Conservation (phyloP, 2,113 vertebrate species). For the Saimiri boliviensis region DNA sequence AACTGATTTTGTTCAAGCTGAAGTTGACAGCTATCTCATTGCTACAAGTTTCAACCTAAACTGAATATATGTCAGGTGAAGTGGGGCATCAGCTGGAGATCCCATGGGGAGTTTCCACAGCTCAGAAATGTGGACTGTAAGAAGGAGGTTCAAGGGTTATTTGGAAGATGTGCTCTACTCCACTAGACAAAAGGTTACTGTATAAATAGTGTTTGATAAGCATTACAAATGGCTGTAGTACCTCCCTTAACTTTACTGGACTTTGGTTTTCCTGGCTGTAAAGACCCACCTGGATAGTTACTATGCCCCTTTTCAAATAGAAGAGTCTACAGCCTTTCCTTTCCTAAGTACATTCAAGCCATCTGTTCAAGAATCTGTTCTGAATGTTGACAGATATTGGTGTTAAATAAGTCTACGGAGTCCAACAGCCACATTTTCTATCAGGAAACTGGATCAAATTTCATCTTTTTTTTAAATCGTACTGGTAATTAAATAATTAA, state of each 20-base stretch:
- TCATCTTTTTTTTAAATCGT: slow-evolving; percentile 17
- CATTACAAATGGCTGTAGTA: neutral
- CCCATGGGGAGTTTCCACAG: neutral
- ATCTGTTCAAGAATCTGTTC: slow-evolving; percentile 48
- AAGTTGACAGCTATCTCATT: neutral
- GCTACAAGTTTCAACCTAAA: neutral
- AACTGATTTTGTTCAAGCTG: neutral
- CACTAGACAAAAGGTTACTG: neutral
- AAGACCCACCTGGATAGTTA: neutral
- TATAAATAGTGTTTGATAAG: neutral
- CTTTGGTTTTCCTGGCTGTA: neutral
- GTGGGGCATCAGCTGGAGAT: neutral
- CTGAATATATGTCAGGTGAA: neutral
- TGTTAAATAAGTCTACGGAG: slow-evolving; percentile 37
- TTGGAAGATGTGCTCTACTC: neutral
- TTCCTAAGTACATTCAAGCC: slow-evolving; percentile 14
- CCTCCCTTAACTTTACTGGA: neutral
- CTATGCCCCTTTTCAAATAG: neutral
- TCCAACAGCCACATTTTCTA: slow-evolving; percentile 18
- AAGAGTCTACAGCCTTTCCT: neutral
- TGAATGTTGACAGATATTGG: neutral
- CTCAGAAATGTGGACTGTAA: neutral
- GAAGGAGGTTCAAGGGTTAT: neutral
- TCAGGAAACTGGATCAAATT: neutral
- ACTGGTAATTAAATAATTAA: slow-evolving; percentile 20